Percentiles rank a stretch among this genome's conserved stretches.
These are phyloP conservation scores for Danaus chrysippus DNA, from an alignment of 2,888 invertebrate species.

Conservation along the genomic window DNA sequence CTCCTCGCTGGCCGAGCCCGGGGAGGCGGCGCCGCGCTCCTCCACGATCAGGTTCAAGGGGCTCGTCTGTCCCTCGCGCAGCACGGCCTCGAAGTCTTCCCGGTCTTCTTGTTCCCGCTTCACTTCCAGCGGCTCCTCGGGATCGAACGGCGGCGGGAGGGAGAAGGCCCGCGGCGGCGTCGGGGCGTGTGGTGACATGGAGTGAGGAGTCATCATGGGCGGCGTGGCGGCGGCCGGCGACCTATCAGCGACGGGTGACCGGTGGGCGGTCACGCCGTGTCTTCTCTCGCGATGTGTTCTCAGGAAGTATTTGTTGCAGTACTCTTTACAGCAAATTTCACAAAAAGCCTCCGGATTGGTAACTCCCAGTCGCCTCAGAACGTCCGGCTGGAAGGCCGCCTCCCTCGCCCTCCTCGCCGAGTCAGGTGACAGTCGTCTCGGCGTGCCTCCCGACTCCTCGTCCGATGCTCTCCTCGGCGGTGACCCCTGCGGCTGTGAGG, in stretches of 20 bases:
- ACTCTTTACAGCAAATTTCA: conserved; percentile 95
- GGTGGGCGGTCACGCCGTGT: conserved; percentile 85
- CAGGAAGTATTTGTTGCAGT: conserved; percentile 95
- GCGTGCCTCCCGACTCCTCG: conserved; percentile 73
- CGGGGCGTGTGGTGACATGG: conserved; percentile 83
- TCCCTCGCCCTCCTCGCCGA: conserved; percentile 84
- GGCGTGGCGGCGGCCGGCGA: conserved; percentile 78
- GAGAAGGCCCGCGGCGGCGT: conserved; percentile 83
- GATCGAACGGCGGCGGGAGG: conserved; percentile 84
- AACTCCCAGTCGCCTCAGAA: conserved; percentile 87
- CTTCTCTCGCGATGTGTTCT: conserved; percentile 94
- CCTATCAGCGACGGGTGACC: conserved; percentile 54
- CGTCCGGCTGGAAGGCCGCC: conserved; percentile 85
- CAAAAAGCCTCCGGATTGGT: conserved; percentile 94
- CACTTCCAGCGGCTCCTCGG: conserved; percentile 56
- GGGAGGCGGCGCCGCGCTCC: conserved; percentile 79
- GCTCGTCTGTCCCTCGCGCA: conserved; percentile 83
- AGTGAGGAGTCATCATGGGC: conserved; percentile 57
- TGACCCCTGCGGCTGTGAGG: conserved; percentile 73
- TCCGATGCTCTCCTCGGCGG: conserved; percentile 70
- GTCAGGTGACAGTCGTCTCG: conserved; percentile 79
- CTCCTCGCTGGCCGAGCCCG: conserved; percentile 88
- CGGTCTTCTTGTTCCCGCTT: conserved; percentile 77
- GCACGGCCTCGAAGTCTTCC: conserved; percentile 64
- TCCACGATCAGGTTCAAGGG: conserved; percentile 88